These are phyloP conservation scores for Pedetes capensis DNA, from an alignment of 2,113 vertebrate genomes.

Conservation along the genomic window DNA sequence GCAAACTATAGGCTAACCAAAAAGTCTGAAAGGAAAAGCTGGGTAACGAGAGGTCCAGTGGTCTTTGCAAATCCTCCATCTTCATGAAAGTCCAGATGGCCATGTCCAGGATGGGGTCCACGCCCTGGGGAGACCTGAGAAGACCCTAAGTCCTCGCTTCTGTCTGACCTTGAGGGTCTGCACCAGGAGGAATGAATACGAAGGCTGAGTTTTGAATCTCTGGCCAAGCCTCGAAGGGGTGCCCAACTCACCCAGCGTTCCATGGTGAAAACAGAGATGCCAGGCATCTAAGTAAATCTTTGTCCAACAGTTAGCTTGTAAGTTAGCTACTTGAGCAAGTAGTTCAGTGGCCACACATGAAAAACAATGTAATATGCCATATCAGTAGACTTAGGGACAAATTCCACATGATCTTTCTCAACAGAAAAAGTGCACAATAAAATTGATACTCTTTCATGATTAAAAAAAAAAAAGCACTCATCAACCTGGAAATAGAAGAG, in stretches of 20 bases:
- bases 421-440: not conserved
- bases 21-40: not conserved
- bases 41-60: not conserved
- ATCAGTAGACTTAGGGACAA: not conserved
- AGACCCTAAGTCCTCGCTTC: not conserved
- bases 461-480: too few relatives aligned
- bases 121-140: not conserved
- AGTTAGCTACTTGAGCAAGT: not conserved
- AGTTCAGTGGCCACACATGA: too few relatives aligned
- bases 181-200: not conserved
- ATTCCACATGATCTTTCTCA: not conserved
- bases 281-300: not conserved
- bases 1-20: not conserved
- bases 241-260: not conserved
- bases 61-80: not conserved
- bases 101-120: rapidly evolving
- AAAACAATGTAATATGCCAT: not conserved
- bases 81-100: not conserved
- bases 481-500: not conserved
- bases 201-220: not conserved
- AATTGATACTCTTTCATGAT: not conserved
- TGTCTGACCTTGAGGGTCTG: not conserved
- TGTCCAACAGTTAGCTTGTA: not conserved
- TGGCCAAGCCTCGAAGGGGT: not conserved
- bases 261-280: not conserved